These are phyloP conservation scores for Calameuta pallipes DNA, from an alignment of 2,888 invertebrate genomes.

Conservation along the genomic window DNA sequence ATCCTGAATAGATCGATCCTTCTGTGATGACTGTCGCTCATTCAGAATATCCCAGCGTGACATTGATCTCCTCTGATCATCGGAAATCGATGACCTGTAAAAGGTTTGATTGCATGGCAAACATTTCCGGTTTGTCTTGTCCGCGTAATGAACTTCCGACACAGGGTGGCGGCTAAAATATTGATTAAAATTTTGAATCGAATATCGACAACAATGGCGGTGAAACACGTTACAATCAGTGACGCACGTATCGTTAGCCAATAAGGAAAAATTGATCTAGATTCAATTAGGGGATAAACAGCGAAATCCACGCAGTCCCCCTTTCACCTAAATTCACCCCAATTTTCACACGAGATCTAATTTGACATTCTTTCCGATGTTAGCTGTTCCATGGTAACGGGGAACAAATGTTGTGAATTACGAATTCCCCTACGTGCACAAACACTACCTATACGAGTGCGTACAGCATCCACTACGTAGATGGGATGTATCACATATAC, in stretches of 20 bases:
- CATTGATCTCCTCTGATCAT: neutral
- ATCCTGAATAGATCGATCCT: neutral
- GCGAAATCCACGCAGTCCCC: conserved; percentile 32
- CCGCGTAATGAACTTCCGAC: neutral
- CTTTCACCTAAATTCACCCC: conserved; percentile 45
- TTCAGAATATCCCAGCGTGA: neutral
- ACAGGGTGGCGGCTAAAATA: neutral
- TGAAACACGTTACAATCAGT: neutral
- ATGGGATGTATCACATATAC: neutral
- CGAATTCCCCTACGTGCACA: conserved; percentile 42
- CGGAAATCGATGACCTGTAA: conserved; percentile 1
- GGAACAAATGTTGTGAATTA: conserved; percentile 57
- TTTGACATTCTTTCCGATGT: conserved; percentile 33
- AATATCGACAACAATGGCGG: neutral
- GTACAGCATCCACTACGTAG: conserved; percentile 5
- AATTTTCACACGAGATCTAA: conserved; percentile 49
- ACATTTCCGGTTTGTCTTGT: neutral
- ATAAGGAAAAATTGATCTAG: conserved; percentile 17
- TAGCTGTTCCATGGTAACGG: conserved; percentile 36
- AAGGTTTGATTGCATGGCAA: neutral
- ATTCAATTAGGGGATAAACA: conserved; percentile 36
- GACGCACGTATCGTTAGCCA: neutral
- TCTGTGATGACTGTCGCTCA: conserved; percentile 6
- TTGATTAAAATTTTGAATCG: neutral
- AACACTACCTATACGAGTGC: neutral